A percentile compares a stretch with the other conserved stretches of the same genome.
Conservation (phyloP, 2,888 invertebrate genomes). For the Philaethria dido region DNA sequence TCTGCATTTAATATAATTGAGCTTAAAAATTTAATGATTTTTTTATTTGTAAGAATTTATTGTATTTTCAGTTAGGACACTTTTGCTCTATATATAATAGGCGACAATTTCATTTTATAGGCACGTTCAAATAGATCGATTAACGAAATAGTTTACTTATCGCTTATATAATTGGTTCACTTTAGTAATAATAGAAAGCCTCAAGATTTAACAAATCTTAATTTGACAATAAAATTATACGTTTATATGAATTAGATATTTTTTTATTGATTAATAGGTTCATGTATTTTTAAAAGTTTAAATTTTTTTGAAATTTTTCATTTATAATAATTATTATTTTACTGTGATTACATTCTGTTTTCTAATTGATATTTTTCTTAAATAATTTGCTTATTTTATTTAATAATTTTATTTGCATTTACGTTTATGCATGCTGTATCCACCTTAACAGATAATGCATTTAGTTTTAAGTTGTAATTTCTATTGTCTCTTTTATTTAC, state of each 20-base stretch:
- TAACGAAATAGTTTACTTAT: slow-evolving; percentile 8
- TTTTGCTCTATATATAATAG: neutral
- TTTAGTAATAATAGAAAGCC: slow-evolving; percentile 7
- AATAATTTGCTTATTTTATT: no score
- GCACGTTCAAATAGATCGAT: slow-evolving; percentile 19
- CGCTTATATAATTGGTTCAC: slow-evolving; percentile 12
- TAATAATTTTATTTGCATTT: no score
- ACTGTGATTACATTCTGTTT: no score
- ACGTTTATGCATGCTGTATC: no score
- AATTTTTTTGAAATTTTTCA: no score
- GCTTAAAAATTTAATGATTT: neutral
- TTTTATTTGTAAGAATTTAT: neutral
- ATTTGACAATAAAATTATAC: slow-evolving; percentile 4
- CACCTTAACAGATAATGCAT: no score
- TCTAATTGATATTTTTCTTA: no score
- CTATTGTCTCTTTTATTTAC: no score
- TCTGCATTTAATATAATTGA: neutral
- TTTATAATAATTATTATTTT: no score
- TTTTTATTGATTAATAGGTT: neutral
- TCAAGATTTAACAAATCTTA: slow-evolving; percentile 7
- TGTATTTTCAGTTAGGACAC: slow-evolving; percentile 1
- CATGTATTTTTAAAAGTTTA: no score
- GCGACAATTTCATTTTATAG: slow-evolving; percentile 15
- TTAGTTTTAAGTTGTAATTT: no score
- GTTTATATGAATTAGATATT: neutral